These are phyloP conservation scores for Coptodon rendalli DNA, from an alignment of 2,113 vertebrate species.

Conservation along the genomic window DNA sequence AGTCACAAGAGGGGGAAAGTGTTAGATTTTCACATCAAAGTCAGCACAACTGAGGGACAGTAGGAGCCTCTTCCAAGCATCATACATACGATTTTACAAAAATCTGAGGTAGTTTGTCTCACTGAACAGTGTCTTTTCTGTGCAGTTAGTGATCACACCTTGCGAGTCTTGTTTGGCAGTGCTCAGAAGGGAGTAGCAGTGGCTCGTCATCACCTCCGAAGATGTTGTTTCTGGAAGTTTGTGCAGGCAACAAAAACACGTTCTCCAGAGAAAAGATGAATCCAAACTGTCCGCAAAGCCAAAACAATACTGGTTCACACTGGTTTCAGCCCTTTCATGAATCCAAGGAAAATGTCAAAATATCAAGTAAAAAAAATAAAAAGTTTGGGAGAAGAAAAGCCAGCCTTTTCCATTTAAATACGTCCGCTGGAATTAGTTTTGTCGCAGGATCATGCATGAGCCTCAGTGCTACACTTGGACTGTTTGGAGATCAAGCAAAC, in stretches of 20 bases:
- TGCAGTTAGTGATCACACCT: conserved; percentile 7
- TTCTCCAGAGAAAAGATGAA: conserved; percentile 11
- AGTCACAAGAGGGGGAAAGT: neutral
- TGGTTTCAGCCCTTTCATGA: neutral
- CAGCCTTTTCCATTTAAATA: conserved; percentile 14
- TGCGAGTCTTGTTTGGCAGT: neutral
- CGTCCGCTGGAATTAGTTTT: conserved; percentile 15
- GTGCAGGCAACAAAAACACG: neutral
- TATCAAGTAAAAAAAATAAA: neutral
- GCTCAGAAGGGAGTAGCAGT: neutral
- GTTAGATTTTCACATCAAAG: conserved; percentile 7
- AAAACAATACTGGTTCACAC: neutral
- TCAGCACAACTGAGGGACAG: neutral
- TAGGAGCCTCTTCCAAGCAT: neutral
- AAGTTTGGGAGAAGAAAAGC: neutral
- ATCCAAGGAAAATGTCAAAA: neutral
- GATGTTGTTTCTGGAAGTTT: conserved; percentile 2
- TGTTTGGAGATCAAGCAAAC: conserved; percentile 53
- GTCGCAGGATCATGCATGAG: conserved; percentile 6
- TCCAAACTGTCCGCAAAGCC: conserved; percentile 15
- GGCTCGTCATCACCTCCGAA: conserved; percentile 11
- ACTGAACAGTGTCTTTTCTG: neutral
- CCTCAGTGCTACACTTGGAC: conserved; percentile 34
- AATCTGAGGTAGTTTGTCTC: neutral
- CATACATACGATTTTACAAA: neutral